Base-by-base conservation (phyloP, 2,113 vertebrate species). In the Ia io region DNA sequence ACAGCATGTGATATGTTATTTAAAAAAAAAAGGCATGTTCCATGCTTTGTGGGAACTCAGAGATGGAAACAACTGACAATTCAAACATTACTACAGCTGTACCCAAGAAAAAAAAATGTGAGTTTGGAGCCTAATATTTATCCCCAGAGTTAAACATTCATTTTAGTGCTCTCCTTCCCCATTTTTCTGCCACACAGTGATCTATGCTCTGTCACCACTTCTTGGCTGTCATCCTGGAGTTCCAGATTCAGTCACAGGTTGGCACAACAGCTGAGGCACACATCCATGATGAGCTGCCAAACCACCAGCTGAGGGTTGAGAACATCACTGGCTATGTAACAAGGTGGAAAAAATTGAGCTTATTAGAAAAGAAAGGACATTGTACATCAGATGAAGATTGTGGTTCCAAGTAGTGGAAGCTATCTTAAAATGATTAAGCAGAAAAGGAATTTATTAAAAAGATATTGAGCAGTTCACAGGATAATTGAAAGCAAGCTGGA, bases 281-380 rank as follows among this genome's bases (percentile, higher is more conserved):
- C 44, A 91, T 83, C 53, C 67, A 78, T 11, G 13, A 40, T 70
- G 47, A 88, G 12, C 20, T 77, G 79, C 61, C 69, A 90, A 30
- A 61, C 18, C 61, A 69, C 78, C 74, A 83, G 30, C 9, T 89
- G 84, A 92, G 86, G 53, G 82, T 40, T 44, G 23, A 78, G 88
- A 89, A 76, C 53, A 86, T 89, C 53, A 86, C 93, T 87, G 74
- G 17, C 25, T 73, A 61, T 12, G 13, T 40, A 86, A 42, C 42
- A 90, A 92, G 35, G 53, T 49, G 40, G 70, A 79, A 28, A 96
- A 87, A 90, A 63, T 5, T 73, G 76, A 91, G 32, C 51, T 84
- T 90, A 73, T 92, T 56, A 83, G 69, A 86, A 93, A 67, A 12
- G 37, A 86, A 79, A 93, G 35, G 30, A 87, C 23, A 79, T 14